Percentiles rank a stretch among this genome's conserved stretches.
Conservation (phyloP, 2,797 vertebrate genomes). For the Bradypus variegatus region DNA sequence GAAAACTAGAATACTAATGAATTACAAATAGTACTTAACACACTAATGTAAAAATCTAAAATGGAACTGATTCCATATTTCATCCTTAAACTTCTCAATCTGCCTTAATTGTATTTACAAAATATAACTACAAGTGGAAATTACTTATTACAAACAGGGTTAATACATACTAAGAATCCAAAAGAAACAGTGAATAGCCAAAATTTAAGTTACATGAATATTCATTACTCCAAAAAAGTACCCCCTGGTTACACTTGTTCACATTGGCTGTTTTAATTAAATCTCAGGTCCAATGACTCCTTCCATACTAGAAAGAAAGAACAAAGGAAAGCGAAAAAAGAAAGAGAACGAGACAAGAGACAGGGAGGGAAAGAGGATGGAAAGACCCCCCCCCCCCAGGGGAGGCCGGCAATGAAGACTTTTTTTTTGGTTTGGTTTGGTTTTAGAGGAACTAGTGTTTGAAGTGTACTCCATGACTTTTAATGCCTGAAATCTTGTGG, state of each 20-base stretch:
- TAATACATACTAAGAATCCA: conserved; percentile 11
- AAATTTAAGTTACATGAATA: conserved; percentile 23
- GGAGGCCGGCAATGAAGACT: neutral
- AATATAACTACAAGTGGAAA: neutral
- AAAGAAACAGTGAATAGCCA: conserved; percentile 34
- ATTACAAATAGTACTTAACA: conserved; percentile 49
- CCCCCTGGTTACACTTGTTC: conserved; percentile 23
- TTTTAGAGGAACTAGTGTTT: conserved; percentile 8
- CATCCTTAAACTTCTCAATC: neutral
- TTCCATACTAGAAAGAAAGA: neutral
- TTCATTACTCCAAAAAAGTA: conserved; percentile 27
- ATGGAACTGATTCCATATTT: conserved; percentile 26
- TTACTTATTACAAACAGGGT: conserved; percentile 28
- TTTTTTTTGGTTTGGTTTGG: neutral
- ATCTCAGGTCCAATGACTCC: conserved; percentile 20
- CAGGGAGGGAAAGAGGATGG: neutral
- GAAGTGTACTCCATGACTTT: neutral
- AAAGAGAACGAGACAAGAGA: neutral
- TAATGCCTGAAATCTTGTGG: neutral
- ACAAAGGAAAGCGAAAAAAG: neutral
- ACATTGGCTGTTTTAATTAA: conserved; percentile 36
- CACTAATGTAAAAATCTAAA: conserved; percentile 41
- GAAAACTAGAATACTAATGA: conserved; percentile 27
- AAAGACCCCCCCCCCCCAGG: neutral
- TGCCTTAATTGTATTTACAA: conserved; percentile 32